These are phyloP conservation scores for Anthopleura sola DNA, from an alignment of 64 coral and sea anemone species.

Conservation along the genomic window DNA sequence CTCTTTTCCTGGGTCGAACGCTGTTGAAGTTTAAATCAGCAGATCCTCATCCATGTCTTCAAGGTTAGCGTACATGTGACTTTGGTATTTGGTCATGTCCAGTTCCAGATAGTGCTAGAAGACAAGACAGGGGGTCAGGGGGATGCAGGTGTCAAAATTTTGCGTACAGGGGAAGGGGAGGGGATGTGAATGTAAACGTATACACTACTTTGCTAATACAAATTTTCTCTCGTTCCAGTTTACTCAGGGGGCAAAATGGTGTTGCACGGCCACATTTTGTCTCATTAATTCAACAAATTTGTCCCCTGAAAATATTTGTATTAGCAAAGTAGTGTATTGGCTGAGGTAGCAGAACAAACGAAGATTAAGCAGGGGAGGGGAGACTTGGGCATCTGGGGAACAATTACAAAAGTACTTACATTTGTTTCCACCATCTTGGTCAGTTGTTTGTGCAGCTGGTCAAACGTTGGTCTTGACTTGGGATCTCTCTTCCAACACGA, in stretches of 20 bases:
- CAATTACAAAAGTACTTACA: not conserved
- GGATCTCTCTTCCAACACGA: slow-evolving; percentile 32
- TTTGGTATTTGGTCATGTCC: not conserved
- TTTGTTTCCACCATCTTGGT: slow-evolving; percentile 3
- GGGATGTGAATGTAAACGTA: not conserved
- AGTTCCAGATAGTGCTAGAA: not conserved
- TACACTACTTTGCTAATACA: too few relatives aligned
- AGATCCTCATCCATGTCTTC: not conserved
- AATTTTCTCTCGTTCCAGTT: too few relatives aligned
- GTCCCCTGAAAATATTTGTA: too few relatives aligned
- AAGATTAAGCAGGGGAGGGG: too few relatives aligned
- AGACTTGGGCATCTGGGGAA: not conserved
- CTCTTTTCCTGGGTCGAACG: not conserved
- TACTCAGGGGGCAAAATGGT: too few relatives aligned
- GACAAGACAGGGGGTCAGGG: not conserved
- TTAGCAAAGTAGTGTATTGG: too few relatives aligned
- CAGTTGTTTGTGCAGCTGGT: not conserved
- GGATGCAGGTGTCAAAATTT: too few relatives aligned
- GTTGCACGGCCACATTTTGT: too few relatives aligned
- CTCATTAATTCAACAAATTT: too few relatives aligned
- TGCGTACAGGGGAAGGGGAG: too few relatives aligned
- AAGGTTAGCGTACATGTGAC: not conserved
- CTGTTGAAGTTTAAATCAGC: not conserved
- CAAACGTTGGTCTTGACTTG: slow-evolving; percentile 9
- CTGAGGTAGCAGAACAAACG: too few relatives aligned